Evolutionary conservation across 2,888 invertebrate genomes (phyloP).

Genomic region (Heliothis peltigera): DNA sequence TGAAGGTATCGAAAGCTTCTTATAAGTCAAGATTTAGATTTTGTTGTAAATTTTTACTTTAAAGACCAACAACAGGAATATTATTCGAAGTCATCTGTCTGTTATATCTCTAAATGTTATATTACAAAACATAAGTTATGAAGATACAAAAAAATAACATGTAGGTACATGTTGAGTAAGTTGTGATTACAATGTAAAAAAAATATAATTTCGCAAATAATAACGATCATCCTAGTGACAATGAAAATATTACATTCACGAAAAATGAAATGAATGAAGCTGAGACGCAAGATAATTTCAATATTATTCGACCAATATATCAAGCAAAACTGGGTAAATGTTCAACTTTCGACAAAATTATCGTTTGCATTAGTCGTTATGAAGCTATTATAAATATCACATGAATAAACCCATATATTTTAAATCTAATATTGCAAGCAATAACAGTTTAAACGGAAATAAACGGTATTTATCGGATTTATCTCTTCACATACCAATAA

Average conservation of each 20-base stretch:
- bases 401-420: slow-evolving; percentile 57
- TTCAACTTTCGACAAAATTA: slow-evolving; percentile 59
- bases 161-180: too few species aligned
- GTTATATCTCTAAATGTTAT: too few species aligned
- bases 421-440: slow-evolving; percentile 60
- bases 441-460: slow-evolving; percentile 61
- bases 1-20: not conserved
- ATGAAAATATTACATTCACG: slow-evolving; percentile 32
- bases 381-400: slow-evolving; percentile 64
- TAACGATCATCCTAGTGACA: slow-evolving; percentile 24
- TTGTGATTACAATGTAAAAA: not conserved
- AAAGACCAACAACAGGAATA: too few species aligned
- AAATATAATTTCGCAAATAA: not conserved
- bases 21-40: not conserved
- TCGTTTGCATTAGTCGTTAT: slow-evolving; percentile 60
- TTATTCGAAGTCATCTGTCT: too few species aligned
- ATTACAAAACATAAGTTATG: too few species aligned
- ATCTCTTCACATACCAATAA: slow-evolving; percentile 53
- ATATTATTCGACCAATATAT: slow-evolving; percentile 44
- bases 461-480: slow-evolving; percentile 56
- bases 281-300: slow-evolving; percentile 30
- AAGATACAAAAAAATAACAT: not conserved
- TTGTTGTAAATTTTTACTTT: not conserved
- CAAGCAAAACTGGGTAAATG: slow-evolving; percentile 56
- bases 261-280: slow-evolving; percentile 33